Evolutionary conservation across 1,140 invertebrate genomes (phyloP).

Genomic region (Zaprionus davidi): DNA sequence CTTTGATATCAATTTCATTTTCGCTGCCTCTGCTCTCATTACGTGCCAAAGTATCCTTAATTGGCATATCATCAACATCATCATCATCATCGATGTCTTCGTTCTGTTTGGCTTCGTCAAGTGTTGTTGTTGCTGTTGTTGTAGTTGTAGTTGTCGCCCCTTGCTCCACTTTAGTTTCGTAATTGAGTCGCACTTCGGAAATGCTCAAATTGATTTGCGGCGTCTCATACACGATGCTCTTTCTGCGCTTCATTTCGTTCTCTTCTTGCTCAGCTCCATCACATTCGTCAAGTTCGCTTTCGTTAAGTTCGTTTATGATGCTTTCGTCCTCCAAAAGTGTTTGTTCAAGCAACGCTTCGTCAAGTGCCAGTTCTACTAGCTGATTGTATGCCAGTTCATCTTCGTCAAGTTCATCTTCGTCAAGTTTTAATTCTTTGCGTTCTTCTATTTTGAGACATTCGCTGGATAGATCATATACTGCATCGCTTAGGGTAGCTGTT

Average conservation of each 20-base stretch:
- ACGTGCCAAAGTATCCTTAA: constrained; percentile 54
- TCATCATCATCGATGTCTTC: background rate
- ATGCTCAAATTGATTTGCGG: constrained; percentile 74
- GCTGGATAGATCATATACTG: constrained; percentile 36
- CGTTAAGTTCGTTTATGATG: constrained; percentile 11
- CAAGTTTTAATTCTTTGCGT: constrained; percentile 11
- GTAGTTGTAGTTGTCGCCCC: background rate
- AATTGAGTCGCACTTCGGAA: constrained; percentile 73
- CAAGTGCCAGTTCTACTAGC: constrained; percentile 32
- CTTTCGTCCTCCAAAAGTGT: constrained; percentile 18
- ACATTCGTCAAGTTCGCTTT: constrained; percentile 38
- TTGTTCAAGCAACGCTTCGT: constrained; percentile 46
- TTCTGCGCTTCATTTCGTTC: constrained; percentile 19
- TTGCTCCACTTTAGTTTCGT: constrained; percentile 55
- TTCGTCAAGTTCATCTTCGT: constrained; percentile 11
- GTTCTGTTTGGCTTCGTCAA: constrained; percentile 38
- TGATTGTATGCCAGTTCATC: constrained; percentile 18
- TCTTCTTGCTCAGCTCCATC: constrained; percentile 10
- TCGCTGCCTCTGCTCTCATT: constrained; percentile 29
- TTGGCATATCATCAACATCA: constrained; percentile 35
- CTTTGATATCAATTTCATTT: constrained; percentile 45
- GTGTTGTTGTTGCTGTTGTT: constrained; percentile 1
- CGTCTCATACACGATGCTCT: constrained; percentile 72
- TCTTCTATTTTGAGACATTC: constrained; percentile 25
- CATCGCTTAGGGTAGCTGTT: constrained; percentile 13